A percentile compares a stretch with the other conserved stretches of the same genome.
Evolutionary conservation across 92 coral and sea anemone genomes (phyloP).

Genomic region (Palythoa heliodiscus): DNA sequence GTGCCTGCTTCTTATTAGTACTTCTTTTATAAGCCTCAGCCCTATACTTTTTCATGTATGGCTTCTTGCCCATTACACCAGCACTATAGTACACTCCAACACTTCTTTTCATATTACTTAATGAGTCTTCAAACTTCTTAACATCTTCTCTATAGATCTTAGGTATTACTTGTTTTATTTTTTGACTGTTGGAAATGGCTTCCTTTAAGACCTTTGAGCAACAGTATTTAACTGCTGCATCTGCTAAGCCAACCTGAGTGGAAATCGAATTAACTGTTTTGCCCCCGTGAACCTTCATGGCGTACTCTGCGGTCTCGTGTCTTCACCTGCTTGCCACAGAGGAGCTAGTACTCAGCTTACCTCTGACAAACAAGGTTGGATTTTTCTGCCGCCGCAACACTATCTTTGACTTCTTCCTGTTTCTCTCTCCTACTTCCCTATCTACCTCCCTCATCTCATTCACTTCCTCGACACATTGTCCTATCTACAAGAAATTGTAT

Average conservation of each 20-base stretch:
- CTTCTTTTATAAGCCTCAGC: constrained; percentile 23
- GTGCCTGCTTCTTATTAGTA: constrained; percentile 20
- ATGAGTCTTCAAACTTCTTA: constrained; percentile 30
- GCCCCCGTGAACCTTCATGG: constrained; percentile 52
- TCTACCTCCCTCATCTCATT: constrained; percentile 1
- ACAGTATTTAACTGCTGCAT: constrained; percentile 36
- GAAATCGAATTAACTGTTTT: constrained; percentile 10
- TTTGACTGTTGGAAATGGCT: background rate
- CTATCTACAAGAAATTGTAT: constrained; percentile 2
- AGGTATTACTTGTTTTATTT: constrained; percentile 21
- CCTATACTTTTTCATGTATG: constrained; percentile 25
- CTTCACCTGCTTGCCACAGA: background rate
- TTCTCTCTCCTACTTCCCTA: background rate
- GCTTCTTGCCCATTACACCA: constrained; percentile 53
- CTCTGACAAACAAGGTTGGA: background rate
- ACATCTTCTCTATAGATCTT: background rate
- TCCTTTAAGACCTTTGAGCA: background rate
- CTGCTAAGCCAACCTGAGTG: constrained; percentile 43
- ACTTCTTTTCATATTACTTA: constrained; percentile 35
- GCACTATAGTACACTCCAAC: constrained; percentile 43
- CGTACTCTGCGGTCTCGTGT: constrained; percentile 36
- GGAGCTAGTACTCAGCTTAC: constrained; percentile 1
- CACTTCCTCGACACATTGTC: background rate
- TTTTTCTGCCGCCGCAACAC: background rate
- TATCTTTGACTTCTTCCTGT: background rate